Conservation (phyloP, 2,113 vertebrate species). For the Galbula dea region DNA sequence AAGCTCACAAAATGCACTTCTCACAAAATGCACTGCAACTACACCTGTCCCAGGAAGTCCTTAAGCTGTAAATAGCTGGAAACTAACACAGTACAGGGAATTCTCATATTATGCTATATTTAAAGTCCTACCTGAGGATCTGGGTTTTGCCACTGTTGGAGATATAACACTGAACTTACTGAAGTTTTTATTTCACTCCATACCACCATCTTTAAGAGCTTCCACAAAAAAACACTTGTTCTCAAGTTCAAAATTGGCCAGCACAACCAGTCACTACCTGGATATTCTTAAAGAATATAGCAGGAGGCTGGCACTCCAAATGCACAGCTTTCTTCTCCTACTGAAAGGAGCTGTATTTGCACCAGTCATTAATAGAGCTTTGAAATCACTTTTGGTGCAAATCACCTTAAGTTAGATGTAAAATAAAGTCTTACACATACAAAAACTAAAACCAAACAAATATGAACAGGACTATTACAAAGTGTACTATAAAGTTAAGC, state of each 20-base stretch:
- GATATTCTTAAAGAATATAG: not conserved
- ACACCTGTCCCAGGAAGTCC: not conserved
- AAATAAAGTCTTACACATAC: not conserved
- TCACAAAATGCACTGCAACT: not conserved
- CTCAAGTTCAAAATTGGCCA: not conserved
- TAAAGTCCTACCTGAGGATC: not conserved
- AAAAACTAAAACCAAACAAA: not conserved
- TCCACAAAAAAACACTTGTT: not conserved
- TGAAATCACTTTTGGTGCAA: not conserved
- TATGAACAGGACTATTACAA: not conserved
- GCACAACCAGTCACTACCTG: fast-evolving
- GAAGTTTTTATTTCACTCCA: not conserved
- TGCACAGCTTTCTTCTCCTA: not conserved
- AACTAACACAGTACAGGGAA: not conserved
- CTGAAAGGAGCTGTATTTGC: not conserved
- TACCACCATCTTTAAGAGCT: not conserved
- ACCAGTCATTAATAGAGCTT: not conserved
- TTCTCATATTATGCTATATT: not conserved
- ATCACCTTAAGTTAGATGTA: not conserved
- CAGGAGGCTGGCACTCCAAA: not conserved
- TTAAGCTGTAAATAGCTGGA: not conserved
- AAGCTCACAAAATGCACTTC: not conserved
- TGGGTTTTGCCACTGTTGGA: not conserved
- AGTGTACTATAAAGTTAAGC: not conserved
- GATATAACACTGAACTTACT: not conserved